Evolutionary conservation across 2,113 vertebrate species (phyloP).

Genomic region (Columba janthina): DNA sequence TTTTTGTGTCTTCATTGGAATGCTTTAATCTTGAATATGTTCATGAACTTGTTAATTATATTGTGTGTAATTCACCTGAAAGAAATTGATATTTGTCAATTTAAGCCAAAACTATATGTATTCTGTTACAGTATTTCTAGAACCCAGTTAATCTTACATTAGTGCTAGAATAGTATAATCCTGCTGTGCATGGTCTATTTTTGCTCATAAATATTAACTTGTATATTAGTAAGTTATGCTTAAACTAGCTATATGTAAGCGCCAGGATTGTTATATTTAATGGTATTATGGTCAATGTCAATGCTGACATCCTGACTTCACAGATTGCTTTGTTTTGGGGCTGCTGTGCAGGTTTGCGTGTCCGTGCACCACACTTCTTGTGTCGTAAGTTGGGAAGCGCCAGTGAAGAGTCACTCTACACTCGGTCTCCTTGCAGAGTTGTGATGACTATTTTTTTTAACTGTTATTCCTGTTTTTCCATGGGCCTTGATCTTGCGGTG

Average conservation of each 20-base stretch:
- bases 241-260: not conserved
- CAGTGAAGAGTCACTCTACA: not conserved
- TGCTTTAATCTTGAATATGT: not conserved
- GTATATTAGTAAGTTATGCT: not conserved
- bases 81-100: not conserved
- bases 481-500: not conserved
- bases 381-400: not conserved
- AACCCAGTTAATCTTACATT: not conserved
- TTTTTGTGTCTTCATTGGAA: not conserved
- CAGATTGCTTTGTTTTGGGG: not conserved
- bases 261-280: not conserved
- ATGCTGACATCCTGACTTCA: not conserved
- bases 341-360: not conserved
- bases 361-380: not conserved
- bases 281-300: not conserved
- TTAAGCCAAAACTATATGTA: not conserved
- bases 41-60: not conserved
- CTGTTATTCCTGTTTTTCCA: not conserved
- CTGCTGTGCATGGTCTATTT: not conserved
- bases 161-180: not conserved
- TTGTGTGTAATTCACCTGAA: not conserved
- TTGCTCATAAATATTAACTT: not conserved
- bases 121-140: not conserved
- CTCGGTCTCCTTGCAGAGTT: not conserved
- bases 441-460: not conserved